These are phyloP conservation scores for Rhingia campestris DNA, from an alignment of 2,888 invertebrate genomes.

Conservation along the genomic window DNA sequence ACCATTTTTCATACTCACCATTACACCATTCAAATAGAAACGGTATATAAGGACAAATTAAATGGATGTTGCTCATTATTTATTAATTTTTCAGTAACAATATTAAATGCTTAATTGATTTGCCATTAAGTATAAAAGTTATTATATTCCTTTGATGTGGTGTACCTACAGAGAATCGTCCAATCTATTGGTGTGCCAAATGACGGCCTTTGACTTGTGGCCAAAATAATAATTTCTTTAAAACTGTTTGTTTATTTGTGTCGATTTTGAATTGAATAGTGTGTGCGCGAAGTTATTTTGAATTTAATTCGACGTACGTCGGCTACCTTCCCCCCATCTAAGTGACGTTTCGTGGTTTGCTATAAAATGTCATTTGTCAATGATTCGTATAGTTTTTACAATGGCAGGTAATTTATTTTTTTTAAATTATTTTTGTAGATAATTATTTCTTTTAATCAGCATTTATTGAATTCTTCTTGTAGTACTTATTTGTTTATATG, in stretches of 20 bases:
- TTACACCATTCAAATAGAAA: background rate
- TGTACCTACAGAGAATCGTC: slow-evolving; percentile 25
- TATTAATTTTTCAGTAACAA: slow-evolving; percentile 58
- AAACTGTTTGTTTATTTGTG: slow-evolving; percentile 13
- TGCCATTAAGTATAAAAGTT: slow-evolving; percentile 38
- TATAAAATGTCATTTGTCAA: slow-evolving; percentile 79
- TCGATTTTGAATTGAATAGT: background rate
- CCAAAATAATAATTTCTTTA: slow-evolving; percentile 59
- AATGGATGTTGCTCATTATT: slow-evolving; percentile 14
- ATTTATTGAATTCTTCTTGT: slow-evolving; percentile 53
- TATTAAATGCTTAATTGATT: slow-evolving; percentile 42
- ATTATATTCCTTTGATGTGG: slow-evolving; percentile 39
- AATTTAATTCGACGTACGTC: slow-evolving; percentile 26
- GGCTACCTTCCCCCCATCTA: slow-evolving; percentile 16
- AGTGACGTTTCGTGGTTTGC: slow-evolving; percentile 39
- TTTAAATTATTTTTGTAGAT: background rate
- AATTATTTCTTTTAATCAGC: slow-evolving; percentile 51
- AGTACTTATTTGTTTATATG: slow-evolving; percentile 5
- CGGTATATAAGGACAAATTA: slow-evolving; percentile 1
- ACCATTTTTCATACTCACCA: slow-evolving; percentile 32
- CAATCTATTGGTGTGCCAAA: slow-evolving; percentile 9
- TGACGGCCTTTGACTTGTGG: slow-evolving; percentile 58
- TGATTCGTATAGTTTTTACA: slow-evolving; percentile 79
- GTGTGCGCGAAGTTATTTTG: slow-evolving; percentile 31
- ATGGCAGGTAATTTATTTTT: slow-evolving; percentile 63